phyloP scores from a whole-genome alignment of 2,113 vertebrate species.

The Regulus satrapa region DNA sequence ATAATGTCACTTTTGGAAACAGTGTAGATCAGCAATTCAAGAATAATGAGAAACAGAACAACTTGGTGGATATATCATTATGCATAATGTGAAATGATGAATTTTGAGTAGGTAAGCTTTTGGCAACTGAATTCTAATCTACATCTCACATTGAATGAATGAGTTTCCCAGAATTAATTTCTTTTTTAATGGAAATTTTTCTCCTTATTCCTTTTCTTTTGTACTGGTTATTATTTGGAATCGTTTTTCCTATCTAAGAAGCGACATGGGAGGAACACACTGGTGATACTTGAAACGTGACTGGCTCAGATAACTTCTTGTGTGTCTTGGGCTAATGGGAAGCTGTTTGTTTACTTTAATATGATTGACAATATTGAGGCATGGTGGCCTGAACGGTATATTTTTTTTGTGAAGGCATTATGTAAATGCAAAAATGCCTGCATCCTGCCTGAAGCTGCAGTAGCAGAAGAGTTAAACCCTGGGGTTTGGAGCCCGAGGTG shows the following conservation, averaged over 20 bases:
- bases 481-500: background rate
- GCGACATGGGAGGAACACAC: background rate
- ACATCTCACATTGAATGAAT: background rate
- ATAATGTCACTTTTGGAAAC: constrained; percentile 28
- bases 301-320: background rate
- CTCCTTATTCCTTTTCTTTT: background rate
- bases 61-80: constrained; percentile 14
- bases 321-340: background rate
- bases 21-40: constrained; percentile 3
- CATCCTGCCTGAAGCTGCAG: background rate
- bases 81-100: background rate
- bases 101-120: constrained; percentile 41
- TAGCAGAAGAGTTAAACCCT: constrained; percentile 1
- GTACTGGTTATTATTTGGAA: background rate
- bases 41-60: constrained; percentile 35
- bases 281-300: background rate
- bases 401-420: background rate
- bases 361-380: background rate
- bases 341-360: background rate
- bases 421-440: background rate
- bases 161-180: constrained; percentile 2
- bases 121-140: constrained; percentile 13
- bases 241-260: background rate
- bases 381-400: background rate
- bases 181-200: background rate